phyloP scores from a whole-genome alignment of 2,113 vertebrate species.

The Chitala chitala region DNA sequence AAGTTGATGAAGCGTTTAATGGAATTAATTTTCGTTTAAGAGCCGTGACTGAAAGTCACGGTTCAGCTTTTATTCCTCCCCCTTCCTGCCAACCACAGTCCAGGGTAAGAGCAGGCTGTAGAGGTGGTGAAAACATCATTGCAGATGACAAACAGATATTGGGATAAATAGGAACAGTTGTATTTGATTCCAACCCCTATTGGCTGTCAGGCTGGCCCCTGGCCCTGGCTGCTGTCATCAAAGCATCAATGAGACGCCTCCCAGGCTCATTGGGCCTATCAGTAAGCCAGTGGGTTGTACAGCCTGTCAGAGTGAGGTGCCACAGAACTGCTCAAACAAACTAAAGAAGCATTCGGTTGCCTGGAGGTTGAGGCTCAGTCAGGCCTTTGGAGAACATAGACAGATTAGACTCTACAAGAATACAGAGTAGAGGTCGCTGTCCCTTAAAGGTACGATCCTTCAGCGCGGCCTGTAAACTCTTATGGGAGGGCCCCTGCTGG shows the following conservation, averaged over 20 bases:
- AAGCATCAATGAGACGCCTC: neutral
- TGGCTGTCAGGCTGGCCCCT: slow-evolving; percentile 4
- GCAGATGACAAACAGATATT: neutral
- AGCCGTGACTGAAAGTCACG: neutral
- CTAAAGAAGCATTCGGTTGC: neutral
- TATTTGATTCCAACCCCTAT: neutral
- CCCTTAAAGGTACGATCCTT: neutral
- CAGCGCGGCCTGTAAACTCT: neutral
- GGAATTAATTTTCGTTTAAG: too few species aligned
- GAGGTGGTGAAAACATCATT: neutral
- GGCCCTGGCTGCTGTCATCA: neutral
- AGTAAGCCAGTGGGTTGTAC: slow-evolving; percentile 1
- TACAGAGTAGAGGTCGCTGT: neutral
- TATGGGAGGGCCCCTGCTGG: neutral
- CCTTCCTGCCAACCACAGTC: neutral
- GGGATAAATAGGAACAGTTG: neutral
- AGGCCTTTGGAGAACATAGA: neutral
- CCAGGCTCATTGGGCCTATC: neutral
- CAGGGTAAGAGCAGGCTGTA: neutral
- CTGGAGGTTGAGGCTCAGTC: neutral
- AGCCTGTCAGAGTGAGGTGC: neutral
- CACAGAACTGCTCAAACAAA: neutral
- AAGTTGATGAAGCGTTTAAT: neutral
- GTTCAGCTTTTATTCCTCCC: neutral
- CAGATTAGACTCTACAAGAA: slow-evolving; percentile 6